Base-by-base conservation (phyloP, 2,888 invertebrate genomes). In the Eledona agricola region DNA sequence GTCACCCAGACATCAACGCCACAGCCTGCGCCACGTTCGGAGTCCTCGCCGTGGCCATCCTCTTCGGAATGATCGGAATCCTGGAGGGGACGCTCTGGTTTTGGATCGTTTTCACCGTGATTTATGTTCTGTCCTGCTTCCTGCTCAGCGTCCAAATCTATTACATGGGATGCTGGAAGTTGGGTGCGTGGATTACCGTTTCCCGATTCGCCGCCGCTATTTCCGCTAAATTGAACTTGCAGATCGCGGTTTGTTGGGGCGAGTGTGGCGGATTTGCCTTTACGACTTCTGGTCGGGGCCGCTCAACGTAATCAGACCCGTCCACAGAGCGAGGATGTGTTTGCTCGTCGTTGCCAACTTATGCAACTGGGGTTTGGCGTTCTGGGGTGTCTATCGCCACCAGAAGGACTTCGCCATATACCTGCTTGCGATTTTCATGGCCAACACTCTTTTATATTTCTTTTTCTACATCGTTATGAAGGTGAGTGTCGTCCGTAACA, bases 1-100 rank as follows among this genome's bases (percentile, higher is more conserved):
- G 94, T 1, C 94, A 94, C 75, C 90, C 93, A 0, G 94, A 94
- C 72, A 88, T 93, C 58, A 90, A 90, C 69, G 92, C 93, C 2
- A 84, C 86, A 68, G 89, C 91, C 26, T 88, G 92, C 71, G 82
- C 88, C 1, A 85, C 90, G 0, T 88, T 92, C 71, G 84, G 88
- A 54, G 82, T 89, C 12, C 79, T 93, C n/a, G 86, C 91, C 0
- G 77, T 87, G n/a, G 83, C 90, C 34, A 89, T 91, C 72, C 80
- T 86, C 12, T 72, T 89, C 7, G 86, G 84, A 53, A 74, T 86
- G 67, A 75, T 83, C 61, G 89, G 89, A 1, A 87, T 89, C 10
- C 73, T 88, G 55, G 81, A 82, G 62, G 84, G 84, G 1, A 83
- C 81, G 34, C 67, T 80, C 15, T 77, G 75, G 15, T 91, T 92